Evolutionary conservation across 2,113 vertebrate species (phyloP), one percentile per base, ranked within the genome.

Genomic region (Choloepus hoffmanni): DNA sequence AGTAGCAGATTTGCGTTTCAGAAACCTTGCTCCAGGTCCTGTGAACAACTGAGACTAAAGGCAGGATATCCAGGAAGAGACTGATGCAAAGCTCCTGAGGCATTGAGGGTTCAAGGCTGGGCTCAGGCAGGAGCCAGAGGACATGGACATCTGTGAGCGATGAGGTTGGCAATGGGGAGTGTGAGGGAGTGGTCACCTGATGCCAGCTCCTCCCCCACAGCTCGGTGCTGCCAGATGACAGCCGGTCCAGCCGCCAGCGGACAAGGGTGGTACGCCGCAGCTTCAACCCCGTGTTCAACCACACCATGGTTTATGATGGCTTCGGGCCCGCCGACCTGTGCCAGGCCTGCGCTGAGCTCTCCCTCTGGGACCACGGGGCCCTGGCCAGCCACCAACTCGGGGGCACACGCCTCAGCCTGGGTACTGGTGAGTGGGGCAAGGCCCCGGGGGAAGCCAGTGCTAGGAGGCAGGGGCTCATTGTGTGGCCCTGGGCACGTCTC

Each of bases 231-330:
- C 99, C 99, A 0, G 99, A 99, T 16, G 99, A 99, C 85, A 99
- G 98, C 97, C 99, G 98, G 30, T 98, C 98, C 9, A 99, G 99
- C 94, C 98, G 99, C 73, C 99, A 99, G 96, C 99, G 99, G 96
- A 99, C 99, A 0, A 98, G 99, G 33, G 98, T 99, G 90, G 98
- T 99, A 26, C 99, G 99, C 85, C 98, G 97, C 81, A 99, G 98
- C 92, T 97, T 99, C 96, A 99, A 98, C 97, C 99, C 99, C 0
- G 96, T 98, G 33, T 99, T 99, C 96, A 99, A 99, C 98, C 99
- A 99, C 98, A 99, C 99, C 94, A 99, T 99, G 99, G 99, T 99
- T 48, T 99, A 99, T 0, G 99, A 99, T 0, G 99, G 99, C 94
- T 99, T 99, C 94, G 98, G 99, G 72, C 96, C 96, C 70, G 98